Conservation (phyloP, 2,113 vertebrate species). For the Desmodus rotundus region DNA sequence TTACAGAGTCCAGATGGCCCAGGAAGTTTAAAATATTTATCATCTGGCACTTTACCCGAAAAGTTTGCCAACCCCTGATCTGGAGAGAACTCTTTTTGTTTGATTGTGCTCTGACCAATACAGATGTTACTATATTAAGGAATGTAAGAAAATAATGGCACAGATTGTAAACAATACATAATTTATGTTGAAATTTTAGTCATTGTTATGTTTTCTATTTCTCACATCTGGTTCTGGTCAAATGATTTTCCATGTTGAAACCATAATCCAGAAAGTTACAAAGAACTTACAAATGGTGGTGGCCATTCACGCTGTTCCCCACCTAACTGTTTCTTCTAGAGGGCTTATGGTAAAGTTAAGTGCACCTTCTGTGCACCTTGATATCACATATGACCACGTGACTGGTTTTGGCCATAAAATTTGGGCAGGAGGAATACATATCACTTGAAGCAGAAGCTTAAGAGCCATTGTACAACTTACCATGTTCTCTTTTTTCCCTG, state of each 20-base stretch:
- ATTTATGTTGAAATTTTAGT: background rate
- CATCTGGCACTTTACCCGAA: background rate
- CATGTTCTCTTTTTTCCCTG: background rate
- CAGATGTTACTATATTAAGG: background rate
- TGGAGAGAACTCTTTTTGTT: background rate
- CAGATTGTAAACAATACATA: background rate
- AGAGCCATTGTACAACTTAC: fast-evolving
- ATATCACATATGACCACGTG: background rate
- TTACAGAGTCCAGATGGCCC: background rate
- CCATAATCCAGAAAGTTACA: background rate
- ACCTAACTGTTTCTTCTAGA: background rate
- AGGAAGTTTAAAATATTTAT: background rate
- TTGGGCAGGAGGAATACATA: background rate
- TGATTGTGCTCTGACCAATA: background rate
- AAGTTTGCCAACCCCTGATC: background rate
- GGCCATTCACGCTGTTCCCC: background rate
- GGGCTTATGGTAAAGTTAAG: background rate
- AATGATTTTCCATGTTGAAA: background rate
- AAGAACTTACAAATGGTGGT: background rate
- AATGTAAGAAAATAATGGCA: background rate
- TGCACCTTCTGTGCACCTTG: background rate
- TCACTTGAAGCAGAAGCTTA: background rate
- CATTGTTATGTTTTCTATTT: background rate
- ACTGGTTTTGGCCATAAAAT: background rate
- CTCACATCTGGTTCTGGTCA: background rate